A percentile compares a stretch with the other conserved stretches of the same genome.
Conservation (phyloP, 1,140 invertebrate species). For the Dendroctonus valens region DNA sequence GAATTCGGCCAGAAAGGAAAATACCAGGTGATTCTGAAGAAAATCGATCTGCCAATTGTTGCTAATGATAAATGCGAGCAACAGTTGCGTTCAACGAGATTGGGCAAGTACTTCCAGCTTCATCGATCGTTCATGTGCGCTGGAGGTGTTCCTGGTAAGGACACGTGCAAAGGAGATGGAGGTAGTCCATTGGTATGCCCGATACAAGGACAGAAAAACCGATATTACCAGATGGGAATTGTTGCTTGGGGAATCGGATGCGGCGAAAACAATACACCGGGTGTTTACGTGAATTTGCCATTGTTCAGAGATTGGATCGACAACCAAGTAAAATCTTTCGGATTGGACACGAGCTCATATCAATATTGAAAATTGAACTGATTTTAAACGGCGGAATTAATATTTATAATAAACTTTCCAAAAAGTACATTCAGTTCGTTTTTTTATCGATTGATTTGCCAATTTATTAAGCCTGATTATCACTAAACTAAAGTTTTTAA, state of each 20-base stretch:
- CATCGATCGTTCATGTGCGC: constrained; percentile 74
- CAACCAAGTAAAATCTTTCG: constrained; percentile 35
- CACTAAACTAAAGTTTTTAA: no score
- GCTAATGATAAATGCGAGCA: constrained; percentile 57
- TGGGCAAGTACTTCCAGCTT: constrained; percentile 63
- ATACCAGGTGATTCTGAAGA: constrained; percentile 73
- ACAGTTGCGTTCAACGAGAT: constrained; percentile 56
- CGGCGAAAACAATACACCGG: constrained; percentile 57
- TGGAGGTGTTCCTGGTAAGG: constrained; percentile 63
- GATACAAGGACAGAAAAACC: constrained; percentile 40
- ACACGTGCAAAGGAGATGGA: constrained; percentile 66
- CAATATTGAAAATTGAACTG: constrained; percentile 29
- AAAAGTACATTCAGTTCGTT: no score
- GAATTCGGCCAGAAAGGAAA: constrained; percentile 56
- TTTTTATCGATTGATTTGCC: no score
- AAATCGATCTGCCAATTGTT: constrained; percentile 65
- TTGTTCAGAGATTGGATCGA: constrained; percentile 47
- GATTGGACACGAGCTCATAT: constrained; percentile 34
- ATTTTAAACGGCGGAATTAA: no score
- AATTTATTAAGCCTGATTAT: no score
- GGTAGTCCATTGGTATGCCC: constrained; percentile 59
- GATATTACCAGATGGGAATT: constrained; percentile 54
- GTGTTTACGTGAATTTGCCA: constrained; percentile 47
- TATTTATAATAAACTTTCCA: no score
- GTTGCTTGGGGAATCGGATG: constrained; percentile 57